Conservation (phyloP, 2,797 vertebrate genomes). For the Sebastes taczanowskii region DNA sequence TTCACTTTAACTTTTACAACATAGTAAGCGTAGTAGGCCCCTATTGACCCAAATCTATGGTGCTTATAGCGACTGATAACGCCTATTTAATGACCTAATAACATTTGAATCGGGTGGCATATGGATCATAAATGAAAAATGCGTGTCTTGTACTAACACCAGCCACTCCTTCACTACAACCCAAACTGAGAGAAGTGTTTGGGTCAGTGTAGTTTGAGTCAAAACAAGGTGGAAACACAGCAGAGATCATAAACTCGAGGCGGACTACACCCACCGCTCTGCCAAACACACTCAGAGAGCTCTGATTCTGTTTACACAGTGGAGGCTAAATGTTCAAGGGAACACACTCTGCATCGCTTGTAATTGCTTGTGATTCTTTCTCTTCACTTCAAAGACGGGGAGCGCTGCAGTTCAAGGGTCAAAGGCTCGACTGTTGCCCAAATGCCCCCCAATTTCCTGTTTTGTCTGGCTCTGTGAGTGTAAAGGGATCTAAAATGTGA, state of each 20-base stretch:
- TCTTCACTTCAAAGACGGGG: conserved; percentile 79
- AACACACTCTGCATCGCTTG: conserved; percentile 73
- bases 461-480: conserved; percentile 69
- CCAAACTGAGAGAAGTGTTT: conserved; percentile 27
- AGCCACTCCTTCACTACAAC: background rate
- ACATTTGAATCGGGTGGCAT: too few species aligned
- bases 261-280: conserved; percentile 57
- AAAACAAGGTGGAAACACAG: conserved; percentile 51
- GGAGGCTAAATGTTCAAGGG: conserved; percentile 69
- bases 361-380: conserved; percentile 82
- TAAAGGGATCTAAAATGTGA: conserved; percentile 56
- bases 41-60: too few species aligned
- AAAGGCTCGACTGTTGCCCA: conserved; percentile 76
- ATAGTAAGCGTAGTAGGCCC: too few species aligned
- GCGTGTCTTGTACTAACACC: background rate
- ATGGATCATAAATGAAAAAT: background rate
- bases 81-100: too few species aligned
- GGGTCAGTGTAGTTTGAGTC: conserved; percentile 47
- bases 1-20: too few species aligned
- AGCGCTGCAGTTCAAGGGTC: conserved; percentile 77
- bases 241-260: conserved; percentile 55
- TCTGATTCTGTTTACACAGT: conserved; percentile 75
- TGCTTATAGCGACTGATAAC: too few species aligned
- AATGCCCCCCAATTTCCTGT: conserved; percentile 82
- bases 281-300: conserved; percentile 56